Evolutionary conservation across 2,888 invertebrate species (phyloP).

Genomic region (Eurois occulta): DNA sequence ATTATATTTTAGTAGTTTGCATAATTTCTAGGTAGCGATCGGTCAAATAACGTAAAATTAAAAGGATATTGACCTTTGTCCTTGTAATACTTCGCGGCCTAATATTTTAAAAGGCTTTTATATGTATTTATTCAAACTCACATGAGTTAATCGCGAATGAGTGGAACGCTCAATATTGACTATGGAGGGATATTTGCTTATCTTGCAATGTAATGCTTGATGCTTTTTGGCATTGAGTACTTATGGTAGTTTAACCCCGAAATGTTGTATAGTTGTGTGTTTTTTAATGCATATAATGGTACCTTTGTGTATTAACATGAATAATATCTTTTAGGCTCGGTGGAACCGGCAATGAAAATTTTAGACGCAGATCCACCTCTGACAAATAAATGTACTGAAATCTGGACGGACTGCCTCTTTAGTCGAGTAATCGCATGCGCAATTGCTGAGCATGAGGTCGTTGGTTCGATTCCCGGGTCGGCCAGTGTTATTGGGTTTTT

Average conservation of each 20-base stretch:
- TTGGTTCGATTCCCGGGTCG: no score
- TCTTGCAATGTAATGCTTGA: slow-evolving; percentile 45
- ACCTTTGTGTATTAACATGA: background rate
- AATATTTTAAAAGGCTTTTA: slow-evolving; percentile 6
- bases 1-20: background rate
- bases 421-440: no score
- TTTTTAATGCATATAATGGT: slow-evolving; percentile 3
- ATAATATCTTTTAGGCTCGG: background rate
- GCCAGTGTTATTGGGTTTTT: no score
- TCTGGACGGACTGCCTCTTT: no score
- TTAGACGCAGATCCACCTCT: background rate
- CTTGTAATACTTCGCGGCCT: slow-evolving; percentile 15
- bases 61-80: slow-evolving; percentile 16
- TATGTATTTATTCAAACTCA: slow-evolving; percentile 24
- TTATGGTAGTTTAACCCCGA: slow-evolving; percentile 37
- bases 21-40: background rate
- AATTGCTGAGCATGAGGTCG: no score
- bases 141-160: slow-evolving; percentile 23
- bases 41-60: background rate
- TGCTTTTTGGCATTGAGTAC: slow-evolving; percentile 43
- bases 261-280: background rate
- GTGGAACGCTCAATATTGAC: slow-evolving; percentile 36
- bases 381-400: background rate
- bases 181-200: slow-evolving; percentile 32
- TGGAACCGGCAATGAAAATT: background rate